A percentile compares a stretch with the other conserved stretches of the same genome.
These are phyloP conservation scores for Hydraecia micacea DNA, from an alignment of 2,888 invertebrate species.

Conservation along the genomic window DNA sequence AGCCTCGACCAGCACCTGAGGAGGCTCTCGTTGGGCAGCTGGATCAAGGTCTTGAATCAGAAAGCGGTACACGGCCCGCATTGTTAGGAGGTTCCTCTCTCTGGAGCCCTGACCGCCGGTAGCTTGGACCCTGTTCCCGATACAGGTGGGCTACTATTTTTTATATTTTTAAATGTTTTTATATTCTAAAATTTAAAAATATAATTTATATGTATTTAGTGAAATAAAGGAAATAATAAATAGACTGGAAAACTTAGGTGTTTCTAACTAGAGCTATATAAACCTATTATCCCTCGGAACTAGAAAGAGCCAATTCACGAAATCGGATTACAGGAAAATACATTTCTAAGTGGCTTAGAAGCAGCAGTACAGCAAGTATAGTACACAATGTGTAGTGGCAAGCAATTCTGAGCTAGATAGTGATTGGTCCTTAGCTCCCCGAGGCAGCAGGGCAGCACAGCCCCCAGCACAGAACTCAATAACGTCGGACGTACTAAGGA, in stretches of 20 bases:
- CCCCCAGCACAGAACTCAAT: slow-evolving; percentile 40
- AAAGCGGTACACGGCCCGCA: too few relatives aligned
- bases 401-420: slow-evolving; percentile 35
- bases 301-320: slow-evolving; percentile 36
- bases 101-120: too few relatives aligned
- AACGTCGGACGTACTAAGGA: slow-evolving; percentile 52
- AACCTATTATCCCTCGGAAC: slow-evolving; percentile 16
- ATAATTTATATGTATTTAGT: too few relatives aligned
- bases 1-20: too few relatives aligned
- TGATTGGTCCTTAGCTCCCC: slow-evolving; percentile 50
- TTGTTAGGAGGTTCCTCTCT: too few relatives aligned
- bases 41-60: too few relatives aligned
- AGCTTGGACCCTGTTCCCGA: too few relatives aligned
- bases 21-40: too few relatives aligned
- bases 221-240: too few relatives aligned
- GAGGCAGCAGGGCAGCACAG: slow-evolving; percentile 1
- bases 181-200: too few relatives aligned
- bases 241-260: not conserved
- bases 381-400: slow-evolving; percentile 24
- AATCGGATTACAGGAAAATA: slow-evolving; percentile 43
- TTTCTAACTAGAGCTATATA: slow-evolving; percentile 27
- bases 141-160: too few relatives aligned
- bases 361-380: slow-evolving; percentile 24
- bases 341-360: slow-evolving; percentile 28
- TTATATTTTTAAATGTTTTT: too few relatives aligned